Percentiles rank a stretch among this genome's conserved stretches.
Conservation (phyloP, 2,113 vertebrate species). For the Clupea harengus region DNA sequence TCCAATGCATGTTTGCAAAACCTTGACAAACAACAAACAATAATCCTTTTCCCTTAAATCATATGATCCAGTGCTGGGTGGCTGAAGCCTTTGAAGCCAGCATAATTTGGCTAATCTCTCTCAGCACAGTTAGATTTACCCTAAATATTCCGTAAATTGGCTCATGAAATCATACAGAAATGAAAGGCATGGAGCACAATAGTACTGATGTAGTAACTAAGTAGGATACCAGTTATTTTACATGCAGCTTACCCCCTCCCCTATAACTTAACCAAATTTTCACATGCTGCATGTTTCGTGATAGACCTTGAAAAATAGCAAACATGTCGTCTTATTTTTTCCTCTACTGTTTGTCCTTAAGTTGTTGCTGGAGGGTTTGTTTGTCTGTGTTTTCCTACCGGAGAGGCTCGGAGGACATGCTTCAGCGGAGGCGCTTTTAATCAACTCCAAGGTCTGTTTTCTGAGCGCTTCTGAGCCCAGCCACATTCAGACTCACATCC, state of each 20-base stretch:
- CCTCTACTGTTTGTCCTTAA: background rate
- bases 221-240: background rate
- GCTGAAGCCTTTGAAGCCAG: constrained; percentile 20
- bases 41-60: constrained; percentile 24
- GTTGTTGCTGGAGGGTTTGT: background rate
- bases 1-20: constrained; percentile 43
- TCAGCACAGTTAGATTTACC: constrained; percentile 22
- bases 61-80: constrained; percentile 6
- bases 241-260: background rate
- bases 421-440: background rate
- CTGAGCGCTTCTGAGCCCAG: background rate
- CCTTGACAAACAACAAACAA: constrained; percentile 37
- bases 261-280: background rate
- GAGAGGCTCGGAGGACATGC: background rate
- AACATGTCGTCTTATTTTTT: background rate
- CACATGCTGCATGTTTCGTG: background rate
- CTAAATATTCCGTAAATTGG: background rate
- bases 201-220: background rate
- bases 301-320: constrained; percentile 6
- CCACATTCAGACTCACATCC: background rate
- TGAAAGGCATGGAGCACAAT: constrained; percentile 18
- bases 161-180: background rate
- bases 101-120: constrained; percentile 27
- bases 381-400: background rate
- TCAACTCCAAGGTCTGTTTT: background rate